These are phyloP conservation scores for Xestia sexstrigata DNA, from an alignment of 2,888 invertebrate species.

Conservation along the genomic window DNA sequence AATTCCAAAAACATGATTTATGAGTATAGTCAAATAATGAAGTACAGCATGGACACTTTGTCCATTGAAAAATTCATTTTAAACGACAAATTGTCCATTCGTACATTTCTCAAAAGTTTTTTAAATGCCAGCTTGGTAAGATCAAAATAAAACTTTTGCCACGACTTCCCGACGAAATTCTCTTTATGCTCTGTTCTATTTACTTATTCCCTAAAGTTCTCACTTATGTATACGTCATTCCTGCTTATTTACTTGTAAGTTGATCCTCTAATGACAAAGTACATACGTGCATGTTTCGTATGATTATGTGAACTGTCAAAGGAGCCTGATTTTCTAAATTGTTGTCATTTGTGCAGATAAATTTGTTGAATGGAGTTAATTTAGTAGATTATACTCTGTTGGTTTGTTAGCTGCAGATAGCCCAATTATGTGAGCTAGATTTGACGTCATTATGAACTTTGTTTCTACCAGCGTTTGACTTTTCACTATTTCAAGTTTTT, in stretches of 20 bases:
- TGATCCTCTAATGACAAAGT: slow-evolving; percentile 25
- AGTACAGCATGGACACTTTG: not conserved
- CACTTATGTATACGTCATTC: slow-evolving; percentile 23
- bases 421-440: not conserved
- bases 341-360: slow-evolving; percentile 18
- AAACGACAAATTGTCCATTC: not conserved
- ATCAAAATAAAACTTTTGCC: slow-evolving; percentile 8
- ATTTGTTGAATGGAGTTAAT: slow-evolving; percentile 20
- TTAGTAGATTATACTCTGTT: slow-evolving; percentile 27
- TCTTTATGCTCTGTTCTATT: not conserved
- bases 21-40: not conserved
- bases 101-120: not conserved
- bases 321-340: slow-evolving; percentile 48
- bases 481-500: not conserved
- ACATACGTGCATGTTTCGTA: slow-evolving; percentile 15
- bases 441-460: slow-evolving; percentile 2
- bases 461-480: not conserved
- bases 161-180: not conserved
- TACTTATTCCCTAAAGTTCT: not conserved
- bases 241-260: slow-evolving; percentile 3
- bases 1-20: not conserved
- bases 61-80: not conserved
- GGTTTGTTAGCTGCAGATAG: slow-evolving; percentile 15
- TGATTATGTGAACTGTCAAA: slow-evolving; percentile 13
- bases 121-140: not conserved